phyloP scores from a whole-genome alignment of 2,888 invertebrate species.

The Leistus spinibarbis region DNA sequence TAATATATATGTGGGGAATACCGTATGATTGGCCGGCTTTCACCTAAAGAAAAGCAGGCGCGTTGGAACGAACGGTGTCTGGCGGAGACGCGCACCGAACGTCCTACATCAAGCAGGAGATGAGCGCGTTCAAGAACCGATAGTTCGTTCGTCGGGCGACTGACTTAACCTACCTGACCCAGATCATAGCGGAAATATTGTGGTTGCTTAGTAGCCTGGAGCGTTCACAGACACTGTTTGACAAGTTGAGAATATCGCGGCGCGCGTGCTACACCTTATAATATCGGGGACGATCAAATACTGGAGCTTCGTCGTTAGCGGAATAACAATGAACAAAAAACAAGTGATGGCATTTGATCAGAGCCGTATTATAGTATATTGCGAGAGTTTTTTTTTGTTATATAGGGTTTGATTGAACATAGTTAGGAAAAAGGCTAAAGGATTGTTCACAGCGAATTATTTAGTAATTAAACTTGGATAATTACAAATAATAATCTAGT shows the following conservation, averaged over 20 bases:
- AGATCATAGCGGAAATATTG: slow-evolving; percentile 27
- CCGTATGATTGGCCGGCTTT: slow-evolving; percentile 28
- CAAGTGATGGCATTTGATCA: neutral
- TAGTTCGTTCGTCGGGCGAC: neutral
- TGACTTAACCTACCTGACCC: slow-evolving; percentile 23
- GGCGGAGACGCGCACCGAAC: slow-evolving; percentile 9
- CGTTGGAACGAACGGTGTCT: neutral
- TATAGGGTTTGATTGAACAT: too few species aligned
- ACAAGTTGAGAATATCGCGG: neutral
- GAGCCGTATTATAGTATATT: neutral
- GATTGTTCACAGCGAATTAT: too few species aligned
- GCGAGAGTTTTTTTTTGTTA: too few species aligned
- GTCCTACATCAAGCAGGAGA: slow-evolving; percentile 18
- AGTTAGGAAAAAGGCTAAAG: too few species aligned
- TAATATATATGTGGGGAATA: neutral
- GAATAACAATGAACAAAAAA: neutral
- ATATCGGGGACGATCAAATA: neutral
- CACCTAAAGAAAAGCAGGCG: slow-evolving; percentile 14
- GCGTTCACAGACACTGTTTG: neutral
- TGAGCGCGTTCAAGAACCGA: slow-evolving; percentile 15
- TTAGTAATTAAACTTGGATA: too few species aligned
- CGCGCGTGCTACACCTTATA: neutral
- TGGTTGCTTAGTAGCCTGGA: neutral
- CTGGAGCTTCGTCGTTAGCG: neutral
- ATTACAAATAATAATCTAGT: too few species aligned